Percentiles rank a stretch among this genome's conserved stretches.
phyloP scores from a whole-genome alignment of 2,113 vertebrate species.

The human region DNA sequence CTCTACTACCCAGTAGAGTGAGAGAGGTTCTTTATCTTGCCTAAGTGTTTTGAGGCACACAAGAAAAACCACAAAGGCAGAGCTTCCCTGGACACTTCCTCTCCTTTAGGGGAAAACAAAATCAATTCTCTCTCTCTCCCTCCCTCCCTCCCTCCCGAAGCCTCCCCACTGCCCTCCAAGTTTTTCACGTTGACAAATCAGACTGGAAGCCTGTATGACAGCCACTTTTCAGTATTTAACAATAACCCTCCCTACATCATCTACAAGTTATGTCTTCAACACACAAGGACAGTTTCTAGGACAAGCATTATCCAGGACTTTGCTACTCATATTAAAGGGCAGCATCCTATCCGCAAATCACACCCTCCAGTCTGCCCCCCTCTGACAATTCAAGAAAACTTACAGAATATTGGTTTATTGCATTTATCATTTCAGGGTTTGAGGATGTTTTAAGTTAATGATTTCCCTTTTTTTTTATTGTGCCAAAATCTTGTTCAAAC shows the following conservation, averaged over 20 bases:
- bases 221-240: background rate
- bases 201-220: background rate
- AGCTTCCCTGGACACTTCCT: background rate
- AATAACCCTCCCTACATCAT: background rate
- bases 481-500: conserved; percentile 21
- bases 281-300: background rate
- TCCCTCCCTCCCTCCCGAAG: background rate
- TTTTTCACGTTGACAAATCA: background rate
- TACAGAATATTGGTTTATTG: background rate
- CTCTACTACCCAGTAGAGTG: background rate
- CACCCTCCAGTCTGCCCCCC: background rate
- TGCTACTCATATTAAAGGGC: background rate
- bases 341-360: background rate
- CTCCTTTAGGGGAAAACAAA: background rate
- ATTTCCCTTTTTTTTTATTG: background rate
- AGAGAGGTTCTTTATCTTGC: background rate
- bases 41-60: background rate
- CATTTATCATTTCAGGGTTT: background rate
- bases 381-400: conserved; percentile 2
- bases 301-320: background rate
- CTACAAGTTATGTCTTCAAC: background rate
- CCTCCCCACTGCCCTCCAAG: too few relatives aligned
- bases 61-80: background rate
- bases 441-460: background rate
- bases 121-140: fast-evolving